Conservation (phyloP, 2,113 vertebrate species). For the Isichthys henryi region DNA sequence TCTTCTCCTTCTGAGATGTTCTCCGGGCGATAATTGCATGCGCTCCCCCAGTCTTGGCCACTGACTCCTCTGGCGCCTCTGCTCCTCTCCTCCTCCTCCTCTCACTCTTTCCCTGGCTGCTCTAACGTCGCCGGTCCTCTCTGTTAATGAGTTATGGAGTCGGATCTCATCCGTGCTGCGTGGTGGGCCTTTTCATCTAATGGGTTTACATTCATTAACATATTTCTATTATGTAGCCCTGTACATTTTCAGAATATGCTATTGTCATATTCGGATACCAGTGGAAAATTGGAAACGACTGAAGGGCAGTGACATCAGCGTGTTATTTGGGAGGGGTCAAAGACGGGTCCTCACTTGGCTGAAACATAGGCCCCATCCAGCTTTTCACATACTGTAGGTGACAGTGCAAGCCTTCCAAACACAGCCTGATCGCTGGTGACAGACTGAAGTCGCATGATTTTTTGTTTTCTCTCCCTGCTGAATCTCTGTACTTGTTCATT, state of each 20-base stretch:
- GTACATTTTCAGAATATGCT: not conserved
- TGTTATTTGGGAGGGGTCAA: not conserved
- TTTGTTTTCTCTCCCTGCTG: not conserved
- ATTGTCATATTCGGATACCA: not conserved
- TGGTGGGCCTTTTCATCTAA: not conserved
- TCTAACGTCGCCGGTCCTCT: not conserved
- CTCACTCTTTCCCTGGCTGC: not conserved
- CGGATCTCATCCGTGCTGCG: not conserved
- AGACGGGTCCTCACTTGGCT: not conserved
- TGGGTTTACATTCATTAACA: slow-evolving; percentile 5
- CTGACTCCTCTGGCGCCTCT: not conserved
- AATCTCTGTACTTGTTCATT: not conserved
- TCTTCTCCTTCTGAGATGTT: not conserved
- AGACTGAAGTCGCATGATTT: not conserved
- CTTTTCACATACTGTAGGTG: not conserved
- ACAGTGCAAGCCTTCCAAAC: not conserved
- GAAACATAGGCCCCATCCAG: not conserved
- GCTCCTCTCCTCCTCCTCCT: not conserved
- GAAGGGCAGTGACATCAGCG: not conserved
- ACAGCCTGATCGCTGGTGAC: not conserved
- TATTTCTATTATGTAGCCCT: not conserved
- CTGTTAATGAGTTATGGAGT: not conserved
- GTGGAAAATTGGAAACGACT: not conserved
- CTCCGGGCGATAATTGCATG: not conserved
- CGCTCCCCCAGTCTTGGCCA: not conserved